These are phyloP conservation scores for Euphydryas editha DNA, from an alignment of 2,888 invertebrate genomes.

Conservation along the genomic window DNA sequence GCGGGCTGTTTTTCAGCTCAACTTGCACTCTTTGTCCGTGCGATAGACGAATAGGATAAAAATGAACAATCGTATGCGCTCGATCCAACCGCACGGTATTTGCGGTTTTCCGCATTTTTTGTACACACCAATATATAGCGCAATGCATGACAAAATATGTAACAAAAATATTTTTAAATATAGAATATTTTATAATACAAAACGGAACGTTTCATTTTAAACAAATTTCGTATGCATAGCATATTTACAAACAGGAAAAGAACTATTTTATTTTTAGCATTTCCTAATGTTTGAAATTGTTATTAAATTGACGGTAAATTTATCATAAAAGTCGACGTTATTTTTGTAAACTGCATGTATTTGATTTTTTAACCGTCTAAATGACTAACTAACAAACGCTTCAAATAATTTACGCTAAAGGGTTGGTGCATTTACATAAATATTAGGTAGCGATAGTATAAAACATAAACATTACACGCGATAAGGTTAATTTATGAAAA, in stretches of 20 bases:
- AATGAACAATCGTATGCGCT: constrained; percentile 38
- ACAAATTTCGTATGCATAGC: neutral
- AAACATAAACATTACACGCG: constrained; percentile 77
- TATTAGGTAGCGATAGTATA: constrained; percentile 64
- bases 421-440: constrained; percentile 75
- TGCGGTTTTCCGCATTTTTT: constrained; percentile 36
- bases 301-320: neutral
- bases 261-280: neutral
- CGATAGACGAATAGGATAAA: constrained; percentile 58
- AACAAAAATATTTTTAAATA: neutral
- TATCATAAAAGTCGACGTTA: neutral
- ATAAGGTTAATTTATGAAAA: constrained; percentile 75
- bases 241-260: neutral
- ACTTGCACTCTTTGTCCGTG: constrained; percentile 62
- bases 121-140: neutral
- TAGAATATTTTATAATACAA: neutral
- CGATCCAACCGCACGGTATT: constrained; percentile 36
- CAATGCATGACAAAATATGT: neutral
- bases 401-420: constrained; percentile 74
- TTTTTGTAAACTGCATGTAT: neutral
- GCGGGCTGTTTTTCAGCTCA: constrained; percentile 62
- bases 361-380: constrained; percentile 52
- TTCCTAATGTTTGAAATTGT: neutral
- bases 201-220: neutral
- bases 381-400: constrained; percentile 65